Conservation (phyloP, 2,113 vertebrate genomes). For the Ammodytes marinus region DNA sequence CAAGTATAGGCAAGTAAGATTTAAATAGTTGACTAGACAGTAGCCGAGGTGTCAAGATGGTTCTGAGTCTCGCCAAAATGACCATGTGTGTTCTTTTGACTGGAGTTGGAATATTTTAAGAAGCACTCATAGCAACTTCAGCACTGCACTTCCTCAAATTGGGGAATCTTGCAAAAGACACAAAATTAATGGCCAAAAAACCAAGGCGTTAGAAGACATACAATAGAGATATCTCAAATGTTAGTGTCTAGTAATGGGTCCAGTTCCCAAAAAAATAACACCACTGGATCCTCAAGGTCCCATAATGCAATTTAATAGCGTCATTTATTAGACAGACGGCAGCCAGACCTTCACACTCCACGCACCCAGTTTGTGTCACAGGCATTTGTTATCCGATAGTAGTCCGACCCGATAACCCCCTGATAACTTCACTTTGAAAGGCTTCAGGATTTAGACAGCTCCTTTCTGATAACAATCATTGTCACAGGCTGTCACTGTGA, state of each 20-base stretch:
- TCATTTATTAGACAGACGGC: background rate
- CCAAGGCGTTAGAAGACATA: background rate
- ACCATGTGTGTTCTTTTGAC: background rate
- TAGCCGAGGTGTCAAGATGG: too few species aligned
- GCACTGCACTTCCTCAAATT: background rate
- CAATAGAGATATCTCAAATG: background rate
- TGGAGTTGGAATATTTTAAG: background rate
- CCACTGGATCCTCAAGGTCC: background rate
- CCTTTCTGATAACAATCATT: too few species aligned
- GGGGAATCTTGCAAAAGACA: background rate
- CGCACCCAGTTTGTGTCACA: background rate
- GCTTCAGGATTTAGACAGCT: too few species aligned
- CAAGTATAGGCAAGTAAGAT: background rate
- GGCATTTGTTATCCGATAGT: background rate
- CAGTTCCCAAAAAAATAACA: background rate
- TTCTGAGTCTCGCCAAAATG: background rate
- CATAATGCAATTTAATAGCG: background rate
- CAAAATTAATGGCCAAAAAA: background rate
- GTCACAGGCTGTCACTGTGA: too few species aligned
- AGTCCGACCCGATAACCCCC: background rate
- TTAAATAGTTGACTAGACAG: too few species aligned
- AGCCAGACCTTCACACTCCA: background rate
- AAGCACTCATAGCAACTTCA: background rate
- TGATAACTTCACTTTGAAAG: background rate
- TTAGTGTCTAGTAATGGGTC: background rate